Base-by-base conservation (phyloP, 2,888 invertebrate species). In the Philereme transversata region DNA sequence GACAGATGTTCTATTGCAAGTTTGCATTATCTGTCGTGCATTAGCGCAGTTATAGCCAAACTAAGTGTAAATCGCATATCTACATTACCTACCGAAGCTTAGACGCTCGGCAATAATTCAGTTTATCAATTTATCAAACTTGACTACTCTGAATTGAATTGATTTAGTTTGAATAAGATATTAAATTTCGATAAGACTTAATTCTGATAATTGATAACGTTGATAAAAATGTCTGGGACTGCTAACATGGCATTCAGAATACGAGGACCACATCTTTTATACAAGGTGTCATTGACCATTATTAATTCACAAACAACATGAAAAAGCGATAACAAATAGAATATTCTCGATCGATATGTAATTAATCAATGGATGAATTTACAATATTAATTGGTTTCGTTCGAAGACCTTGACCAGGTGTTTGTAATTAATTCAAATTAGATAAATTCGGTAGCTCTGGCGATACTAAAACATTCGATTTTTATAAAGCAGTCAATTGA, bases 221-320 rank as follows among this genome's bases (percentile, higher is more conserved):
- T 34, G 52, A 53, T 62, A 57, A 53, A 41, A 57, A 36, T 11
- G 61, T 62, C 52, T 61, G 45, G 44, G 33, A 51, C 43, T 35
- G 40, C 11, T 48, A 48, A 6, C 43, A 43, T 7, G 50, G n/a
- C 11, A 45, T 40, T 10, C 36, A 33, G 1, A 22, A 35, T 5
- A 10, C 50, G 44, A 33, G 5, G 47, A 43, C 33, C 45, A 55
- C 50, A 50, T 50, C 41, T 51, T 51, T 49, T 51, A 44, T 36
- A n/a, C 41, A 52, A 11, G 44, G 44, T 59, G 44, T 45, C 38
- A 53, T n/a, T 53, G 49, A 9, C 35, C 33, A 35, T 22, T 7
- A 41, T 11, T 49, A 22, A 36, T 36, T 49, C 10, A 35, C 44
- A 9, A 59, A 34, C 40, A 1, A 46, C 46, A 43, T 11, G 33